Base-by-base conservation (phyloP, 2,797 vertebrate species). In the Cygnus olor region DNA sequence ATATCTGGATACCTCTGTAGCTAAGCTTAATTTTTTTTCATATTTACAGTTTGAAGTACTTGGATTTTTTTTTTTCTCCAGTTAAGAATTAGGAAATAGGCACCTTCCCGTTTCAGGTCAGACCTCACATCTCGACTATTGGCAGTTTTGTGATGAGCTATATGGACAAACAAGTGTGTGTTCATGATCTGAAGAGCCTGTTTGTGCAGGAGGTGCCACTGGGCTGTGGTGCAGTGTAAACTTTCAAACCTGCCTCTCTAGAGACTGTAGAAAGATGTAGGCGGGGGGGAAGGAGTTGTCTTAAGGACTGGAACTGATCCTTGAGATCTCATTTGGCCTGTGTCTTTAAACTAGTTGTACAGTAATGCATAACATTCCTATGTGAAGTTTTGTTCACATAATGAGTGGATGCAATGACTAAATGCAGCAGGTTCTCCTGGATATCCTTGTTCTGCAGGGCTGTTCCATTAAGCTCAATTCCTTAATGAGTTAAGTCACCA, bases 1-100 rank as follows among this genome's bases (percentile, higher is more conserved):
- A 12, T 21, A 28, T 4, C 32, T 2, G 0, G 21, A 36, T 82
- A 76, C 14, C 20, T 54, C 53, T 53, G 0, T 38, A 30, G 11
- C 10, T 77, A 69, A 68, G 27, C 22, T 47, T 58, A 71, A 1
- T 2, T 64, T 80, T 89, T 77, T 77, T 90, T 74, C 4, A 0
- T 53, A 3, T 34, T 30, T 68, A n/a, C 21, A 60, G 12, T 69
- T 82, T 65, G 24, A 25, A 70, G 12, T 58, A 27, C 17, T 73
- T 81, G 28, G 18, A 53, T 58, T 6, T 10, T 16, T 34, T 64
- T 42, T 38, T 8, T 7, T 24, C 9, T 65, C 69, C 53, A n/a
- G 16, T 49, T 74, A 78, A 64, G 71, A 69, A 54, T 49, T 2
- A 11, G 63, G 34, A 68, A 69, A 42, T 57, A 13, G 15, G 28